Evolutionary conservation across 2,113 vertebrate species (phyloP).

Genomic region (Apteryx owenii): DNA sequence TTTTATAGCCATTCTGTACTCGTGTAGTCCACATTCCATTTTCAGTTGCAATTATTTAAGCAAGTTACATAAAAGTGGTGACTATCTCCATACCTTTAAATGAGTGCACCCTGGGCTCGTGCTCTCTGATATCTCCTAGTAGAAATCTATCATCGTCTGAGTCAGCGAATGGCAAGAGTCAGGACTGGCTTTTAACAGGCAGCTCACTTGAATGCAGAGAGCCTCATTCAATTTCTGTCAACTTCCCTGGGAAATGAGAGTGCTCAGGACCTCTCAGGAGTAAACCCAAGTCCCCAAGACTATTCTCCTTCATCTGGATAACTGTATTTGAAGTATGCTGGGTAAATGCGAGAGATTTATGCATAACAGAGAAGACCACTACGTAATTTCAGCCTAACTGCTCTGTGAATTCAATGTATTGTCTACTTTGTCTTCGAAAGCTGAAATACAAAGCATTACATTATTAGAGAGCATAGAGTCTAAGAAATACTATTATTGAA

Average conservation of each 20-base stretch:
- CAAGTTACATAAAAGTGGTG: neutral
- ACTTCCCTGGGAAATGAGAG: neutral
- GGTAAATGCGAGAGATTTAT: neutral
- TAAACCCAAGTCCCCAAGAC: neutral
- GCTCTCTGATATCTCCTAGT: neutral
- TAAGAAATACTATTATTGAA: conserved; percentile 17
- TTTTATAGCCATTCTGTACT: neutral
- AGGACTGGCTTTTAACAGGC: neutral
- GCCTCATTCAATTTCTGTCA: neutral
- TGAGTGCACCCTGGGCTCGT: neutral
- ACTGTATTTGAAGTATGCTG: neutral
- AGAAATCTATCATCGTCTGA: neutral
- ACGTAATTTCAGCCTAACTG: conserved; percentile 11
- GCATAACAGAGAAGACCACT: neutral
- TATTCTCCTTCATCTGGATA: neutral
- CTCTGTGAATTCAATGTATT: conserved; percentile 9
- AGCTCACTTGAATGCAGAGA: neutral
- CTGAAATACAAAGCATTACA: conserved; percentile 52
- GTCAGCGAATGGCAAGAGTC: neutral
- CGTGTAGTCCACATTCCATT: neutral
- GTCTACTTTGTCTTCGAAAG: conserved; percentile 36
- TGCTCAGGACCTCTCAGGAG: neutral
- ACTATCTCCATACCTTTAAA: neutral
- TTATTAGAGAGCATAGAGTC: conserved; percentile 35
- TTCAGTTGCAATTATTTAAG: neutral